Percentiles rank a stretch among this genome's conserved stretches.
Conservation (phyloP, 2,797 vertebrate genomes). For the Takifugu rubripes region DNA sequence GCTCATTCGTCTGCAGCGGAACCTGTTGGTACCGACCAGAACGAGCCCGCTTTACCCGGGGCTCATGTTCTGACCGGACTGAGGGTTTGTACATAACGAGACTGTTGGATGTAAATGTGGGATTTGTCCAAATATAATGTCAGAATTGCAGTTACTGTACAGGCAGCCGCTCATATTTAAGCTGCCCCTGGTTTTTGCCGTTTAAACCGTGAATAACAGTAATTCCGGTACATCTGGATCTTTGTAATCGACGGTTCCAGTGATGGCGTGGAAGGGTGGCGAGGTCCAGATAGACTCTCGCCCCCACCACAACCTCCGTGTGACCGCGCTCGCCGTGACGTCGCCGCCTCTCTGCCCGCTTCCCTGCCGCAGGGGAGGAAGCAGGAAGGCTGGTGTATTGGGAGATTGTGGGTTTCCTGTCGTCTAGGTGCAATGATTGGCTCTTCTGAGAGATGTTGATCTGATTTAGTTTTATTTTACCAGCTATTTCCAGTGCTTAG, state of each 20-base stretch:
- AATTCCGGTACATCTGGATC: too few species aligned
- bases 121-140: not conserved
- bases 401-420: conserved; percentile 66
- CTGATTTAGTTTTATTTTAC: conserved; percentile 37
- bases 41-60: not conserved
- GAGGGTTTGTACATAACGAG: too few species aligned
- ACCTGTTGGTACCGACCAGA: not conserved
- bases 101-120: conserved; percentile 14
- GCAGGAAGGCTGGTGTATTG: conserved; percentile 68
- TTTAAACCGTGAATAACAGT: too few species aligned
- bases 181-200: too few species aligned
- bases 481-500: conserved; percentile 10
- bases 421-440: conserved; percentile 29
- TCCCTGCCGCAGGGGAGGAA: conserved; percentile 50
- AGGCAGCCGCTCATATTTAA: too few species aligned
- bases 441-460: conserved; percentile 22
- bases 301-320: conserved; percentile 21
- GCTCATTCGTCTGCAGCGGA: too few species aligned
- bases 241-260: too few species aligned
- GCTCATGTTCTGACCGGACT: conserved; percentile 1
- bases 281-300: conserved; percentile 17
- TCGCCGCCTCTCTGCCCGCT: conserved; percentile 39
- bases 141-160: not conserved
- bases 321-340: conserved; percentile 31
- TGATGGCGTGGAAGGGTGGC: too few species aligned